Base-by-base conservation (phyloP, 2,888 invertebrate species). In the Lathronympha strigana region DNA sequence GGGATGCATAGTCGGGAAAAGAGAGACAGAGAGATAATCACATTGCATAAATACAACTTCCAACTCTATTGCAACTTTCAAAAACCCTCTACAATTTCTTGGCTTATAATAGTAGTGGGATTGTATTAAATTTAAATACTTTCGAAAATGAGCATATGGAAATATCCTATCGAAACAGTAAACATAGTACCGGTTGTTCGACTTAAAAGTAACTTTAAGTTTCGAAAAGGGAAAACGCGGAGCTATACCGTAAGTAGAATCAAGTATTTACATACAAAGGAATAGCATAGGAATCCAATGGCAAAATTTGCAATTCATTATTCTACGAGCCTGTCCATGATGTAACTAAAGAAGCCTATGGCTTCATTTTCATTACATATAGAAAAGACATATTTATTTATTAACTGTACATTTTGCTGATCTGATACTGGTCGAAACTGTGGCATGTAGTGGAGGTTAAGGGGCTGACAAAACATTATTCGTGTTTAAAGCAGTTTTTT, bases 241-340 rank as follows among this genome's bases (percentile, higher is more conserved):
- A 9, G 11, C 8, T 11, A 15, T 11, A 15, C 21, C n/a, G 19
- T 4, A 13, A 13, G 15, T 23, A 23, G 23, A 11, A 28, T 23
- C 13, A 47, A 8, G 38, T 36, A 62, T 62, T 62, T 47, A 9
- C 62, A 62, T 54, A 54, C 62, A 62, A 62, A 54, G 36, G 15
- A 36, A 36, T 15, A 2, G 11, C 23, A 58, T 33, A 23, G 8
- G 38, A 53, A 21, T 49, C n/a, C 6, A 1, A 51, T 19, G 25
- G 11, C 28, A 31, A 28, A 17, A 51, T 31, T 28, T 31, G 13
- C 25, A 33, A 28, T 47, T 47, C 47, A 47, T 23, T 11, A 23
- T 23, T 47, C 6, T 1, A 23, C n/a, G 47, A 23, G 47, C 8
- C 5, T 47, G 6, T 23, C 47, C 2, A n/a, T 23, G 47, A 47